Percentiles rank a stretch among this genome's conserved stretches.
phyloP scores from a whole-genome alignment of 1,140 invertebrate species.

The Idris sp. region DNA sequence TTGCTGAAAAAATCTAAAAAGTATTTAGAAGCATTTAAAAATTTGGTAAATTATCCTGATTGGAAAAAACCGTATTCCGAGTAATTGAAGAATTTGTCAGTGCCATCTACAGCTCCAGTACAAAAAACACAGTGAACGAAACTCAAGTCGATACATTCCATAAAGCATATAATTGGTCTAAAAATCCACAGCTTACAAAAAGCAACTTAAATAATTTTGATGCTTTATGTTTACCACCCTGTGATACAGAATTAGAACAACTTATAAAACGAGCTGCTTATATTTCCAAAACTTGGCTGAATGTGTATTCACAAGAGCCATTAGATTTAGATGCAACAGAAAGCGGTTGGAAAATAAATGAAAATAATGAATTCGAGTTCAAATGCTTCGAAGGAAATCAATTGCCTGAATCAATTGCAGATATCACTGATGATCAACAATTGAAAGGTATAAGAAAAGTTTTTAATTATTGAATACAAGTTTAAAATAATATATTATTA shows the following conservation, averaged over 20 bases:
- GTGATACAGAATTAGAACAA: constrained; percentile 36
- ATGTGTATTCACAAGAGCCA: constrained; percentile 11
- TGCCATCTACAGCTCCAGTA: constrained; percentile 7
- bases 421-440: too few species aligned
- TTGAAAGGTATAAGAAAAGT: too few species aligned
- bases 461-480: too few species aligned
- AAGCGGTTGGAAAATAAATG: constrained; percentile 24
- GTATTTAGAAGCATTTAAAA: constrained; percentile 5
- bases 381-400: constrained; percentile 45
- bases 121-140: constrained; percentile 6
- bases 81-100: constrained; percentile 23
- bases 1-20: constrained; percentile 7
- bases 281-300: constrained; percentile 38
- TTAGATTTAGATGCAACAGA: constrained; percentile 8
- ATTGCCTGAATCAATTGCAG: constrained; percentile 27
- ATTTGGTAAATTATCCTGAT: constrained; percentile 4
- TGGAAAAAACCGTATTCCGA: background rate
- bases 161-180: constrained; percentile 6
- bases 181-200: constrained; percentile 9
- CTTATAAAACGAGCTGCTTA: constrained; percentile 35
- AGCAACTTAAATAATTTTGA: constrained; percentile 45
- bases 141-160: constrained; percentile 11
- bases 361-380: constrained; percentile 26
- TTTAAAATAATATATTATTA: too few species aligned
- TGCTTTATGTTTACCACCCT: constrained; percentile 52